Conservation (phyloP, 2,797 vertebrate genomes). For the Lagorchestes hirsutus region DNA sequence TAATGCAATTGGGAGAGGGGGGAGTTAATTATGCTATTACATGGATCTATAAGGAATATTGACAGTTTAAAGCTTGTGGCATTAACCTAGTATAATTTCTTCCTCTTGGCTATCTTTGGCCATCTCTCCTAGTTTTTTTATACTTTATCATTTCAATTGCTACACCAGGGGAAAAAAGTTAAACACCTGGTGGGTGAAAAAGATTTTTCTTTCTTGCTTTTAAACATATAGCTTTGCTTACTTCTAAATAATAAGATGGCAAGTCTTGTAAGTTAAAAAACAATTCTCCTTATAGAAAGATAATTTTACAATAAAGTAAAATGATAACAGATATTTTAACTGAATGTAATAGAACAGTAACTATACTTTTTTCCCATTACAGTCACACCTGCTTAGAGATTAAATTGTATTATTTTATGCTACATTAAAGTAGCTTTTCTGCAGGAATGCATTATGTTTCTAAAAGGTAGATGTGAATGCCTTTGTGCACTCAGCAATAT, state of each 20-base stretch:
- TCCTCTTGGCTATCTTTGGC: slow-evolving; percentile 41
- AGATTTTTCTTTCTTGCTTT: slow-evolving; percentile 59
- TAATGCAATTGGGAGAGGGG: background rate
- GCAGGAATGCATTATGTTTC: slow-evolving; percentile 76
- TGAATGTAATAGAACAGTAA: slow-evolving; percentile 70
- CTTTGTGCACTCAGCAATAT: slow-evolving; percentile 81
- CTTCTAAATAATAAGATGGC: slow-evolving; percentile 67
- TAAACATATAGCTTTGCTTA: slow-evolving; percentile 64
- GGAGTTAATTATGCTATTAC: background rate
- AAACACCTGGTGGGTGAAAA: slow-evolving; percentile 56
- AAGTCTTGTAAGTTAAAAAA: slow-evolving; percentile 66
- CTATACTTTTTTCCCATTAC: slow-evolving; percentile 65
- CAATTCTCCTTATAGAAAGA: slow-evolving; percentile 66
- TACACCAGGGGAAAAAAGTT: slow-evolving; percentile 58
- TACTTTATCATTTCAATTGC: slow-evolving; percentile 58
- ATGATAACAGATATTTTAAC: slow-evolving; percentile 72
- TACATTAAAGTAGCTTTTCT: slow-evolving; percentile 84
- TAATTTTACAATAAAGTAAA: slow-evolving; percentile 78
- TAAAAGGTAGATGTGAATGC: slow-evolving; percentile 77
- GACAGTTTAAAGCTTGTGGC: slow-evolving; percentile 47
- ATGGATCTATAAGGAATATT: background rate
- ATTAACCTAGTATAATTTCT: slow-evolving; percentile 20
- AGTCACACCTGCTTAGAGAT: slow-evolving; percentile 86
- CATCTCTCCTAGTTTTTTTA: slow-evolving; percentile 66
- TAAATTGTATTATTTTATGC: slow-evolving; percentile 84